Base-by-base conservation (phyloP, 2,113 vertebrate genomes). In the Chunga burmeisteri region DNA sequence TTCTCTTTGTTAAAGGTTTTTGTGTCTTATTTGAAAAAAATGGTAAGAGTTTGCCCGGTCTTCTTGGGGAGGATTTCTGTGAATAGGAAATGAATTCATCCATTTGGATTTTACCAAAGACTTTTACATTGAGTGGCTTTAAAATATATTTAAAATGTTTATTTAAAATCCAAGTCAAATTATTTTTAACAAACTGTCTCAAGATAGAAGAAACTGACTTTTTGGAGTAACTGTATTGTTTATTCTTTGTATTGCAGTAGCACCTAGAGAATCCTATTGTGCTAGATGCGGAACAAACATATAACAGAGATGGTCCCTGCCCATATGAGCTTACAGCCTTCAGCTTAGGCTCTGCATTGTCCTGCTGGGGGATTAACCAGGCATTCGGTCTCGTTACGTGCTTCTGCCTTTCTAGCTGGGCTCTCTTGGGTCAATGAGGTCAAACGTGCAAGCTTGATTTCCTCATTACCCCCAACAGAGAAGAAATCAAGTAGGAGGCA, bases 171-270 rank as follows among this genome's bases (percentile, higher is more conserved):
- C 89, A 93, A 91, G 74, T 90, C 86, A 93, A 95, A 77, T 86
- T 11, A 70, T 94, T 88, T 83, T 90, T 91, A 97, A 96, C 94
- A 97, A 97, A 96, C 58, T 96, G 78, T 90, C 42, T 94, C 81
- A 70, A 94, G 93, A 94, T 10, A 97, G 91, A 95, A 95, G 81
- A 95, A 95, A 94, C 84, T 10, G 93, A 93, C 74, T 74, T 85
- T 93, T 80, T 90, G 94, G 97, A 97, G 95, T 94, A 95, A 93
- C 81, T 87, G 84, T 95, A 94, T 96, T 91, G 92, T 96, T 96
- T 96, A 96, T 96, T 97, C 61, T 59, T 90, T 56, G 94, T 90
- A 96, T 95, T 95, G 94, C 93, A 88, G 89, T 95, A 97, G 95
- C 91, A 97, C 96, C 96, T 95, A 74, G 91, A 97, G 74, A 93